Evolutionary conservation across 2,888 invertebrate species (phyloP), one percentile per base, ranked within the genome.

Genomic region (Troides aeacus): DNA sequence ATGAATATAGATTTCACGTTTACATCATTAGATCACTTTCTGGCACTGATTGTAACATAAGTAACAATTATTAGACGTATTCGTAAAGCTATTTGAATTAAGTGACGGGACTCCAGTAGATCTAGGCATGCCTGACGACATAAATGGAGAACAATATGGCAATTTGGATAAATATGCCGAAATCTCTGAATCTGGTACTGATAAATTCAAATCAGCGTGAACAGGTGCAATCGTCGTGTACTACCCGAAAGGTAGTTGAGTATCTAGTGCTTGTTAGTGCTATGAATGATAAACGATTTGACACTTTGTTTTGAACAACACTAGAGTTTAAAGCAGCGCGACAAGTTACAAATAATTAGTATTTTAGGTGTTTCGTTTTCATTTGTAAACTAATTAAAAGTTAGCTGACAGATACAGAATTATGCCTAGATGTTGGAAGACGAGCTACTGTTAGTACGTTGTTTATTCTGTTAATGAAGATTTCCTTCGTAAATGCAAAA

Each of bases 171-270:
- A 73, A 72, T 70, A 56, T 46, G 61, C 53, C 24, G 67, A 69
- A 72, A 6, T 69, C 64, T 58, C 66, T 62, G 30, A 65, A 69
- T 76, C 76, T 71, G 73, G 73, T 75, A 74, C 78, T 80, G 84
- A 84, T 84, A 82, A 83, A 85, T 81, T 84, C 76, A 81, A 83
- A 84, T 84, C 82, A 81, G 78, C 76, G 42, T 46, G 10, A 64
- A 64, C 56, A 64, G 56, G 36, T 56, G 56, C 53, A 36, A 24
- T 56, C 24, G 56, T 15, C 56, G 21, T 62, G 21, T 62, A 36
- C 30, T n/a, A 56, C 24, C 3, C 24, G n/a, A 15, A 10, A n/a
- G 30, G 21, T 46, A 65, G 42, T 23, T 59, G 24, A 59, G 46
- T 21, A 59, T 12, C 36, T 42, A n/a, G n/a, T 7, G 36, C 53